These are phyloP conservation scores for Acrossocheilus wenchowensis DNA, from an alignment of 2,797 vertebrate genomes.

Conservation along the genomic window DNA sequence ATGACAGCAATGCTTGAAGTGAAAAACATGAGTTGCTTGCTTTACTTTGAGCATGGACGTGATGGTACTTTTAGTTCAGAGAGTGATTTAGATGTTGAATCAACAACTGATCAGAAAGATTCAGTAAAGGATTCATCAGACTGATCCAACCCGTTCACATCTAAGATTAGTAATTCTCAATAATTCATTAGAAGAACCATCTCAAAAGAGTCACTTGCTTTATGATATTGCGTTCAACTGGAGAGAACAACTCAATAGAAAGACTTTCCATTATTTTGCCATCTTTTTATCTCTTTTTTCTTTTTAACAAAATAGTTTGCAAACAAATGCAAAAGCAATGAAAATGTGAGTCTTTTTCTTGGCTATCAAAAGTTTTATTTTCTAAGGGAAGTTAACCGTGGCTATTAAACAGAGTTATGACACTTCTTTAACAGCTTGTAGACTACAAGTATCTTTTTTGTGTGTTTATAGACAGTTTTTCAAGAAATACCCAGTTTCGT, in stretches of 20 bases:
- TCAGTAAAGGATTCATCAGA: background rate
- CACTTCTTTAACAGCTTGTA: background rate
- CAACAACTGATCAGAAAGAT: background rate
- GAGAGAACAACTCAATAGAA: background rate
- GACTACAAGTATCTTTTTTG: background rate
- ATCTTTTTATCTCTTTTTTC: background rate
- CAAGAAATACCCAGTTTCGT: slow-evolving; percentile 30
- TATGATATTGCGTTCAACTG: background rate
- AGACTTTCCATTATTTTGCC: background rate
- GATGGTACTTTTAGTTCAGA: background rate
- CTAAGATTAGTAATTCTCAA: background rate
- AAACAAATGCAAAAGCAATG: background rate
- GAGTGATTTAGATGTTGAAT: background rate
- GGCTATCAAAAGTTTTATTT: background rate
- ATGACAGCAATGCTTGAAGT: background rate
- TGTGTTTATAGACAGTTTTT: slow-evolving; percentile 24
- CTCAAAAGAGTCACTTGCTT: background rate
- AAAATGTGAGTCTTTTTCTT: background rate
- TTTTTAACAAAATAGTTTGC: background rate
- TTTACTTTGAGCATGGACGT: background rate
- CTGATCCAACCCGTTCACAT: background rate
- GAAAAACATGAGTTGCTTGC: background rate
- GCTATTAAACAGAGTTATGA: background rate
- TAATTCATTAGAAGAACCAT: background rate
- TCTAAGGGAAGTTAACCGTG: background rate